Conservation (phyloP, 2,888 invertebrate species). For the Heliconius sara region DNA sequence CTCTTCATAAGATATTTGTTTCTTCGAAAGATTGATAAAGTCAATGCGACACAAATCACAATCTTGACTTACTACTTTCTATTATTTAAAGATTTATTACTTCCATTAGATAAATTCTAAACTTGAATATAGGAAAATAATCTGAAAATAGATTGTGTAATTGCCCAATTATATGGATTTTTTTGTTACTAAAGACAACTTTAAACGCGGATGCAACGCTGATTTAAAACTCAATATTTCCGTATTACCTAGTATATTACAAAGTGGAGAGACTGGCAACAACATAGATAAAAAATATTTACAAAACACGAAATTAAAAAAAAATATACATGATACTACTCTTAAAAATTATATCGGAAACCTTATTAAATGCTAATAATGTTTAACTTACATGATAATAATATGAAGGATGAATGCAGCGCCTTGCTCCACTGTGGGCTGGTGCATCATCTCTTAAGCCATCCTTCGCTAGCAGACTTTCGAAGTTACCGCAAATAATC, state of each 20-base stretch:
- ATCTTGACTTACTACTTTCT: conserved; percentile 18
- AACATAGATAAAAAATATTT: background rate
- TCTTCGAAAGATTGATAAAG: background rate
- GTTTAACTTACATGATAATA: conserved; percentile 70
- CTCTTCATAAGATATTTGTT: background rate
- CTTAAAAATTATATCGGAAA: background rate
- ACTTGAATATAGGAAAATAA: conserved; percentile 2
- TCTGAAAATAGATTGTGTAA: background rate
- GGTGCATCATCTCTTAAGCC: conserved; percentile 62
- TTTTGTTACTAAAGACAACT: background rate
- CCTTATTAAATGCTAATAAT: background rate
- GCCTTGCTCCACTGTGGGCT: conserved; percentile 63
- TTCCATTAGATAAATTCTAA: conserved; percentile 1
- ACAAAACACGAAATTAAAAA: background rate
- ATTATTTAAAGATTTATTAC: conserved; percentile 5
- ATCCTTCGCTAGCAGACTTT: conserved; percentile 60
- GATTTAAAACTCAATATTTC: conserved; percentile 1
- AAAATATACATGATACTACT: background rate
- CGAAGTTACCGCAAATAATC: conserved; percentile 73
- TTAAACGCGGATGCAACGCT: conserved; percentile 15
- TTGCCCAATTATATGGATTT: background rate
- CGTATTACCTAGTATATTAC: conserved; percentile 14
- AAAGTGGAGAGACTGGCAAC: background rate
- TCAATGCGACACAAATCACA: background rate
- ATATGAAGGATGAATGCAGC: conserved; percentile 74